Evolutionary conservation across 2,888 invertebrate genomes (phyloP), one percentile per base, ranked within the genome.

Genomic region (Drosophila gaucha): DNA sequence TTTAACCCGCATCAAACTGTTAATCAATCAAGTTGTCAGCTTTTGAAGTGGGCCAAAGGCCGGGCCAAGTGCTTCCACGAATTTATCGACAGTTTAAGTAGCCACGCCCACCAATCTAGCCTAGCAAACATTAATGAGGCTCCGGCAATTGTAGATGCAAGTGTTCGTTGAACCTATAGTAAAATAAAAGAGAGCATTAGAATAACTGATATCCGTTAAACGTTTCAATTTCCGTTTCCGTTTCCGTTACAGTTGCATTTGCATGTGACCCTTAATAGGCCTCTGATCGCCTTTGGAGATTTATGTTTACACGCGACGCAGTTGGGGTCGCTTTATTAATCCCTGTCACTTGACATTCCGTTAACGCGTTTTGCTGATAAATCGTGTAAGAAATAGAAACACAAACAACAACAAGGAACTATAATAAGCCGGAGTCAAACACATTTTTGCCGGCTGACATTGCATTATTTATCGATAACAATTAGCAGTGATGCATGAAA

Each of bases 401-500:
- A 16, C 3, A 38, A 33, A 22, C 31, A n/a, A 18, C 38, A 44
- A 33, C 18, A 31, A 6, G 24, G 12, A 14, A 31, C 22, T 46
- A 39, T 39, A 51, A 51, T 39, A 31, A 39, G 39, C 31, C 39
- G 47, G 10, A 30, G 31, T 10, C 38, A 39, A 14, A 22, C 54
- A 63, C 31, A 44, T 39, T 33, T 47, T 68, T 58, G 58, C 68
- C 57, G 74, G 39, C 72, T 71, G 80, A 64, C 78, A 64, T 68
- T 76, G 70, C 80, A 80, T 80, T 86, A 88, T 89, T 84, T 86
- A 84, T 89, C 86, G 88, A 88, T 89, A 88, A 86, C 88, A 80
- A 88, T 86, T 88, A 83, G 78, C 86, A 74, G 82, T 80, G 83
- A 89, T 88, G 78, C 83, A 88, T 89, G 83, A 85, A 86, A 86